Evolutionary conservation across 1,140 invertebrate species (phyloP), one percentile per base, ranked within the genome.

Genomic region (Cataglyphis hispanica): DNA sequence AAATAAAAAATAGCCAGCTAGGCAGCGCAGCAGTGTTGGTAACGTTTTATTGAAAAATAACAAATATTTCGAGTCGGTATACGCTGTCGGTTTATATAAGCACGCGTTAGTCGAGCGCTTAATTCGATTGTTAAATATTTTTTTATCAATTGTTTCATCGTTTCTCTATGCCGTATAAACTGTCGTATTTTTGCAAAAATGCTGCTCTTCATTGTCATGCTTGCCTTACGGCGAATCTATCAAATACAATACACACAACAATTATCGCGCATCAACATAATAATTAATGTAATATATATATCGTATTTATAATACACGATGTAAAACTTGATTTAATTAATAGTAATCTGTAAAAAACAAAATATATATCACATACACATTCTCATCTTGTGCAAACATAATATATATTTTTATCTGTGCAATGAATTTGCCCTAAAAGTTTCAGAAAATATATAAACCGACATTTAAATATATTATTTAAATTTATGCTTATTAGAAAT

Each of bases 71-170:
- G 34, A 60, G 53, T 50, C 16, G 46, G 16, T 40, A 60, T 13
- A 56, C n/a, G 19, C 11, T 22, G 53, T 46, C 8, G 27, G 75
- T 63, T 77, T 77, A 77, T 46, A 63, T 63, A 77, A 77, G 75
- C 60, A 25, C 16, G 19, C 40, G 25, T 5, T 31, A 58, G 37
- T 37, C 53, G n/a, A 60, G n/a, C 31, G 72, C 37, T 77, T 63
- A 19, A 77, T 77, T 63, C 75, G 27, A 77, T 63, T 22, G 25
- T 40, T 77, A 77, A 77, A 77, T 77, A 63, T 77, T 77, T 64
- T 63, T 50, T n/a, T 22, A 77, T 46, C 75, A 22, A 77, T 77
- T 31, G 60, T 77, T 77, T 46, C 40, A 64, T 0, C 75, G 19
- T 77, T 46, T 31, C 40, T n/a, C 75, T 5, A 5, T 31, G 11